These are phyloP conservation scores for Luscinia megarhynchos DNA, from an alignment of 2,797 vertebrate genomes.

Conservation along the genomic window DNA sequence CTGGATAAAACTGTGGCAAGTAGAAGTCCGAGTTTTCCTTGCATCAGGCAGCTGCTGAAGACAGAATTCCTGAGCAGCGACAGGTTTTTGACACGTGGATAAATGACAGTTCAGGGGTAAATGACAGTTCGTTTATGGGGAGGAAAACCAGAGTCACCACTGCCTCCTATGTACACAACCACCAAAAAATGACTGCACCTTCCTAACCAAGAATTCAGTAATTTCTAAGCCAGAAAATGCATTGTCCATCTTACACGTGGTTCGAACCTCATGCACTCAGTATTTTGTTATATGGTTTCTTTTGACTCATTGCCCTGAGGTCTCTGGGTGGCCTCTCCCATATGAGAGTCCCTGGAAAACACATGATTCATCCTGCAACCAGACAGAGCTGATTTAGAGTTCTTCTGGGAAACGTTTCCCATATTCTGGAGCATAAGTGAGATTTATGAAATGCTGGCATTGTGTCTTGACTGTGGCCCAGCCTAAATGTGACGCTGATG, in stretches of 20 bases:
- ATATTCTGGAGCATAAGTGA: neutral
- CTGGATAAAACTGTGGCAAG: neutral
- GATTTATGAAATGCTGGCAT: slow-evolving; percentile 1
- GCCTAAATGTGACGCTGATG: neutral
- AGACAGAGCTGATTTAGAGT: slow-evolving; percentile 15
- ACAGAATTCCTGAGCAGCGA: neutral
- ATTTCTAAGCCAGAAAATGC: neutral
- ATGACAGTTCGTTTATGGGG: neutral
- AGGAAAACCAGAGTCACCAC: neutral
- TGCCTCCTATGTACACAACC: neutral
- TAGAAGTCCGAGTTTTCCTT: neutral
- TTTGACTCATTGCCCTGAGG: neutral
- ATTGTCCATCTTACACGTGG: neutral
- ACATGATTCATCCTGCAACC: neutral
- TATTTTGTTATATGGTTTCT: neutral
- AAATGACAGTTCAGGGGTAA: neutral
- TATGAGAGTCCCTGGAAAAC: neutral
- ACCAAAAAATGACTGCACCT: neutral
- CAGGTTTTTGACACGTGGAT: neutral
- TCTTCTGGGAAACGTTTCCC: slow-evolving; percentile 31
- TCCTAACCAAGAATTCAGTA: neutral
- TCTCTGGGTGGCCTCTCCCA: neutral
- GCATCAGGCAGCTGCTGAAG: neutral
- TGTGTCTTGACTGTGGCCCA: neutral
- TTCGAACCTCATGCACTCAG: neutral